A percentile compares a stretch with the other conserved stretches of the same genome.
phyloP scores from a whole-genome alignment of 2,888 invertebrate species.

The Drosophila emarginata region DNA sequence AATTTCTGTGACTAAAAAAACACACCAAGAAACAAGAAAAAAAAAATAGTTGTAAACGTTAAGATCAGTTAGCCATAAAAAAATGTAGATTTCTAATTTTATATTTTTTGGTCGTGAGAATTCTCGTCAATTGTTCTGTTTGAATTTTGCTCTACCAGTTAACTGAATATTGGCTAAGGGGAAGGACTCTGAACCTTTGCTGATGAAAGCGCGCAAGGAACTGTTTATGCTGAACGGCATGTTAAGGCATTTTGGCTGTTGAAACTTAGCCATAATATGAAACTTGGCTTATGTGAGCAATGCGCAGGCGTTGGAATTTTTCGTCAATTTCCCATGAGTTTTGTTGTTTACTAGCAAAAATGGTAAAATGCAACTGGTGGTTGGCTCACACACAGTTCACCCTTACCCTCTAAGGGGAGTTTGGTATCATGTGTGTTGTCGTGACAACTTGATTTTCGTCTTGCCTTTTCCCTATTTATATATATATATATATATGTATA shows the following conservation, averaged over 20 bases:
- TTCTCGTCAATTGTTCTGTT: slow-evolving; percentile 15
- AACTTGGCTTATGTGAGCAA: slow-evolving; percentile 61
- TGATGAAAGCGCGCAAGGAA: slow-evolving; percentile 77
- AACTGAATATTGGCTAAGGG: slow-evolving; percentile 10
- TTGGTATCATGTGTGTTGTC: slow-evolving; percentile 68
- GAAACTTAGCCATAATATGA: slow-evolving; percentile 47
- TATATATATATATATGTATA: neutral
- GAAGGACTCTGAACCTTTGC: slow-evolving; percentile 51
- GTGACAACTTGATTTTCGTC: slow-evolving; percentile 72
- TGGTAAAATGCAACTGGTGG: slow-evolving; percentile 69
- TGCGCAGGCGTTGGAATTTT: slow-evolving; percentile 61
- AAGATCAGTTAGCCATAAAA: slow-evolving; percentile 10
- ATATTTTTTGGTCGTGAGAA: slow-evolving; percentile 12
- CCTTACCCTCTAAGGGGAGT: slow-evolving; percentile 42
- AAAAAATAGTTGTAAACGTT: slow-evolving; percentile 57
- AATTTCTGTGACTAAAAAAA: no score
- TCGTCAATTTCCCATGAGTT: slow-evolving; percentile 11
- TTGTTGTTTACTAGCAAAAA: slow-evolving; percentile 42
- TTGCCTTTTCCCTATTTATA: neutral
- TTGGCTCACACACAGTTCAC: slow-evolving; percentile 29
- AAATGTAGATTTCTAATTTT: neutral
- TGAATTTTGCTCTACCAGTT: neutral
- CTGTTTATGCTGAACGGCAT: slow-evolving; percentile 53
- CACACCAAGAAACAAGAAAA: slow-evolving; percentile 4
- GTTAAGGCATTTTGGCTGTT: slow-evolving; percentile 56